These are phyloP conservation scores for Enteromius mattozi DNA, from an alignment of 2,797 vertebrate genomes.

Conservation along the genomic window DNA sequence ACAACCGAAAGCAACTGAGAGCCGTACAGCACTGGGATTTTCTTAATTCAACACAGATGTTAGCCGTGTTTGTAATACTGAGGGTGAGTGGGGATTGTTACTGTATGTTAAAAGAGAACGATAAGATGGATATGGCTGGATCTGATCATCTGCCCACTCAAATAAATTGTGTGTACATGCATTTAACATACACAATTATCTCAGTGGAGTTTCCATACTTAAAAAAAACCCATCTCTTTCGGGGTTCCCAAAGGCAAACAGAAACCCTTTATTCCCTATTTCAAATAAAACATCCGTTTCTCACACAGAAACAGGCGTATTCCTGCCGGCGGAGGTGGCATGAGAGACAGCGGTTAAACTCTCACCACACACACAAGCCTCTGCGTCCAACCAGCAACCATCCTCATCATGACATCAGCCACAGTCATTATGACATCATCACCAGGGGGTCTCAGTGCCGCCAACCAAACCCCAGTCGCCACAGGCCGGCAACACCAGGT, in stretches of 20 bases:
- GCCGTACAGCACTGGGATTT: neutral
- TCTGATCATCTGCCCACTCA: neutral
- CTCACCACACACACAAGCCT: conserved; percentile 30
- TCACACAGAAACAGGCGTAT: conserved; percentile 15
- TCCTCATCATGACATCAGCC: conserved; percentile 52
- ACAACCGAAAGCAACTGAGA: conserved; percentile 20
- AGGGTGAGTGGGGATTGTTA: conserved; percentile 1
- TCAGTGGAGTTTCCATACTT: conserved; percentile 9
- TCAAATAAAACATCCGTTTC: neutral
- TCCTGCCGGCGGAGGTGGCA: neutral
- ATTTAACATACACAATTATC: neutral
- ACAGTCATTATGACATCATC: conserved; percentile 46
- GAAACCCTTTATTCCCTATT: neutral
- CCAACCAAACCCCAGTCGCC: conserved; percentile 30
- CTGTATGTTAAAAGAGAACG: neutral
- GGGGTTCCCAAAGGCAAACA: conserved; percentile 5
- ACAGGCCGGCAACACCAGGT: conserved; percentile 23
- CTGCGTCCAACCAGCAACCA: conserved; percentile 37
- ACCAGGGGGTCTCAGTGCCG: conserved; percentile 29
- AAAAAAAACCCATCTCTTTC: neutral
- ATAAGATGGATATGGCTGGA: neutral
- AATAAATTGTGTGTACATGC: neutral
- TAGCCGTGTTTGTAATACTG: conserved; percentile 8
- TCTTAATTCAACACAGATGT: conserved; percentile 46
- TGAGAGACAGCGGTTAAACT: conserved; percentile 31